Evolutionary conservation across 2,888 invertebrate species (phyloP).

Genomic region (Mesorhabditis belari): DNA sequence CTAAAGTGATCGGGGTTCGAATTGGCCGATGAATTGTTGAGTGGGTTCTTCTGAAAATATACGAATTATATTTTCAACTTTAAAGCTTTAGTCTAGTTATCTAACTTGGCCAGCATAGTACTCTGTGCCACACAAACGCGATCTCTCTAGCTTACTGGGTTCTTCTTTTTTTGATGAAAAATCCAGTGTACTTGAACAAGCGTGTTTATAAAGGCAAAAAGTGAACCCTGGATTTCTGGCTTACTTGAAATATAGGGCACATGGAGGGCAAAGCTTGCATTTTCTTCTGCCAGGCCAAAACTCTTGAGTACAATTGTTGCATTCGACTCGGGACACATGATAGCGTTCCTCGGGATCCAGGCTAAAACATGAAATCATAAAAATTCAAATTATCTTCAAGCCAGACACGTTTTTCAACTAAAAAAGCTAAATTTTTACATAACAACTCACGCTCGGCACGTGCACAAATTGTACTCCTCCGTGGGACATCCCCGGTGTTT

Average conservation of each 20-base stretch:
- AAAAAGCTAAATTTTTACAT: background rate
- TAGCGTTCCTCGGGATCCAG: background rate
- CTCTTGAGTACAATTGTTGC: conserved; percentile 6
- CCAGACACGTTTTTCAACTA: background rate
- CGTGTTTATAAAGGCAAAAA: too few species aligned
- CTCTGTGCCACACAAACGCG: too few species aligned
- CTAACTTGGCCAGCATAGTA: too few species aligned
- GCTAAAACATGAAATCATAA: background rate
- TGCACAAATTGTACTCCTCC: conserved; percentile 1
- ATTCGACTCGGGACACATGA: conserved; percentile 3
- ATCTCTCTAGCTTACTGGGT: too few species aligned
- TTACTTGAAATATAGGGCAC: conserved; percentile 5
- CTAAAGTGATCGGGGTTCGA: background rate
- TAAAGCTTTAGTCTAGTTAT: too few species aligned
- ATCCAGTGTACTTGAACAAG: too few species aligned
- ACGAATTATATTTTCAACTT: too few species aligned
- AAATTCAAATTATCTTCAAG: background rate
- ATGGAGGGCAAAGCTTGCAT: conserved; percentile 4
- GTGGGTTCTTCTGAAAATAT: too few species aligned
- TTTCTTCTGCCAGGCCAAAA: conserved; percentile 6
- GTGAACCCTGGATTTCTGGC: too few species aligned
- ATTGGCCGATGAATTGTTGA: too few species aligned
- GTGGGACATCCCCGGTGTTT: conserved; percentile 7
- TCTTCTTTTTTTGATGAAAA: too few species aligned
- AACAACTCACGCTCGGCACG: conserved; percentile 4